A percentile compares a stretch with the other conserved stretches of the same genome.
Evolutionary conservation across 2,888 invertebrate genomes (phyloP).

Genomic region (Andrena hattorfiana): DNA sequence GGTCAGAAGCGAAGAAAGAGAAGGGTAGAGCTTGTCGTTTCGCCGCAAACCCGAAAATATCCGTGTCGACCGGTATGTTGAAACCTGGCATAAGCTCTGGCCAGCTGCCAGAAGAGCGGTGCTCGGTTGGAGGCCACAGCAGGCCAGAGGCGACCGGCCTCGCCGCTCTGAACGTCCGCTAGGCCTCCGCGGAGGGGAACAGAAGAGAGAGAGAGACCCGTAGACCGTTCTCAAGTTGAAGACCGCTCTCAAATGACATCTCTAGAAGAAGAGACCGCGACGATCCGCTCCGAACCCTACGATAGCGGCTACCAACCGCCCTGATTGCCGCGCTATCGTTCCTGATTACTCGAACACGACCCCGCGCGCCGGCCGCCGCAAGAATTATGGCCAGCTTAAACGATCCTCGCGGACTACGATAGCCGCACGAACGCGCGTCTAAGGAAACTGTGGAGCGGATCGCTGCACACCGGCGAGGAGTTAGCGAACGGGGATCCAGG

Average conservation of each 20-base stretch:
- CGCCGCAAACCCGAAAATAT: slow-evolving; percentile 83
- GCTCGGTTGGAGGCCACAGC: slow-evolving; percentile 73
- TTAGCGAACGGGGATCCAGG: no score
- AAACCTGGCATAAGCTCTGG: slow-evolving; percentile 84
- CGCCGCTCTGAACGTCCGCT: slow-evolving; percentile 57
- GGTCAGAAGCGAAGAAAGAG: slow-evolving; percentile 48
- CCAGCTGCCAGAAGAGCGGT: slow-evolving; percentile 78
- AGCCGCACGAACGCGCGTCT: background rate
- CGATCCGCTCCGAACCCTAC: background rate
- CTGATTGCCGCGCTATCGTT: slow-evolving; percentile 9
- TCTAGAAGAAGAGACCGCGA: background rate
- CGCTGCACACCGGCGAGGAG: no score
- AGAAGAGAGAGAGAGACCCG: background rate
- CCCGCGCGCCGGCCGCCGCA: background rate
- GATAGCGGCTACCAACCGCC: slow-evolving; percentile 4
- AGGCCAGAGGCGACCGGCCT: slow-evolving; percentile 70
- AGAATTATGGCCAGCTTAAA: slow-evolving; percentile 1
- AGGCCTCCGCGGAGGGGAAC: slow-evolving; percentile 30
- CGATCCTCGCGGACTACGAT: background rate
- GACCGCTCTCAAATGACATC: slow-evolving; percentile 45
- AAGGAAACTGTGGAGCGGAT: no score
- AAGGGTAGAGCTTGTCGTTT: slow-evolving; percentile 64
- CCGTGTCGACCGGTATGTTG: slow-evolving; percentile 83
- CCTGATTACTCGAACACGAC: slow-evolving; percentile 4
- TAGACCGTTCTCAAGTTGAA: slow-evolving; percentile 22